These are phyloP conservation scores for Microplitis demolitor DNA, from an alignment of 1,140 invertebrate genomes.

Conservation along the genomic window DNA sequence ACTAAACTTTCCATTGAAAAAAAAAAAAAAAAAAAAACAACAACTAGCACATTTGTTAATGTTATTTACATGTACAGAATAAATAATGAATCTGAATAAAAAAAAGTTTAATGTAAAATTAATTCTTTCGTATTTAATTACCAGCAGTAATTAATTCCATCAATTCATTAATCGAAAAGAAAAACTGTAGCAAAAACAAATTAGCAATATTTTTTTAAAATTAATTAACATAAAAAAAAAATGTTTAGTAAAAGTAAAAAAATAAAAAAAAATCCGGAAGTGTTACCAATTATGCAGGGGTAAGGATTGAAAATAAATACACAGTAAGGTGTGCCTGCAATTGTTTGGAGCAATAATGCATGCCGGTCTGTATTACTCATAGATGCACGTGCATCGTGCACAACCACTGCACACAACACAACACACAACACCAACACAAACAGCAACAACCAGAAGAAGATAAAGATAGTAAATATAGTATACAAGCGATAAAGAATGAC, in stretches of 20 bases:
- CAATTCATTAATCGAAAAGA: no score
- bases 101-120: no score
- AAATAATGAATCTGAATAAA: no score
- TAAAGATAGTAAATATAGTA: neutral
- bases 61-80: no score
- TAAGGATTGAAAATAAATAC: neutral
- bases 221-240: no score
- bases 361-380: slow-evolving; percentile 1
- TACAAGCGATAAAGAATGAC: neutral
- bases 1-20: no score
- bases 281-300: neutral
- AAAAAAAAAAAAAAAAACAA: no score
- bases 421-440: neutral
- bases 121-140: no score
- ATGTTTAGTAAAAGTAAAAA: neutral
- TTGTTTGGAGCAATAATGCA: neutral
- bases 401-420: neutral
- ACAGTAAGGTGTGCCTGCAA: slow-evolving; percentile 1
- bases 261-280: slow-evolving; percentile 9
- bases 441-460: neutral
- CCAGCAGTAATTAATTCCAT: no score
- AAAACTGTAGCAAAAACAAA: no score
- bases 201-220: no score
- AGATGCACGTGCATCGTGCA: slow-evolving; percentile 6
- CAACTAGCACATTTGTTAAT: no score